These are phyloP conservation scores for Himalopsyche japonica DNA, from an alignment of 2,888 invertebrate species.

Conservation along the genomic window DNA sequence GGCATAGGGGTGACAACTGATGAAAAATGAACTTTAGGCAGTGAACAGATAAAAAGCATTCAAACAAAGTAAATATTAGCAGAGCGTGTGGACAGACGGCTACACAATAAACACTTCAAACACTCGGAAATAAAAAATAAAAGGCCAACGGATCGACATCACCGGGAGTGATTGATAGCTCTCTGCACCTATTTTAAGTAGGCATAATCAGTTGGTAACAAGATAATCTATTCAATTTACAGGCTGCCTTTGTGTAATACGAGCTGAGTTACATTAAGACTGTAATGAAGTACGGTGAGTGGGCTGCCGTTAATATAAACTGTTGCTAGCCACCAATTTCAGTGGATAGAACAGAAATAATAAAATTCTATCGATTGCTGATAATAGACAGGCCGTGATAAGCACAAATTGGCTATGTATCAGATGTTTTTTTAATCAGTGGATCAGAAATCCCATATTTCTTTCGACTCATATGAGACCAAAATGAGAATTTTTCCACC, in stretches of 20 bases:
- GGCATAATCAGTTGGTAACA: not conserved
- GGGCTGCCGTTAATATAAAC: too few relatives aligned
- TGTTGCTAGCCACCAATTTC: not conserved
- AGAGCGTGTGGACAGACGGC: not conserved
- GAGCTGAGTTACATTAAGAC: not conserved
- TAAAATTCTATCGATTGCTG: too few relatives aligned
- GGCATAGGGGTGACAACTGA: too few relatives aligned
- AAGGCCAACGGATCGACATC: not conserved
- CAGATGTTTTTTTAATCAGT: too few relatives aligned
- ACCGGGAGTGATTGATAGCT: not conserved
- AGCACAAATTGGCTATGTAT: too few relatives aligned
- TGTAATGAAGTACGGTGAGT: too few relatives aligned
- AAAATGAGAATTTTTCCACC: too few relatives aligned
- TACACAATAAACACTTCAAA: not conserved
- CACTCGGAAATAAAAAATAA: not conserved
- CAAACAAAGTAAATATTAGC: not conserved
- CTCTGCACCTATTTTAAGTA: not conserved
- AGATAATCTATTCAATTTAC: not conserved
- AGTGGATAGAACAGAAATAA: too few relatives aligned
- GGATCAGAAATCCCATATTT: too few relatives aligned
- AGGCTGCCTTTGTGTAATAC: not conserved
- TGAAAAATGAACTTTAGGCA: too few relatives aligned
- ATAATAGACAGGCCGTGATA: too few relatives aligned
- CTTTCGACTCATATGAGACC: too few relatives aligned
- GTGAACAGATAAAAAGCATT: not conserved